These are phyloP conservation scores for Myanophis thanlyinensis DNA, from an alignment of 2,113 vertebrate species.

Conservation along the genomic window DNA sequence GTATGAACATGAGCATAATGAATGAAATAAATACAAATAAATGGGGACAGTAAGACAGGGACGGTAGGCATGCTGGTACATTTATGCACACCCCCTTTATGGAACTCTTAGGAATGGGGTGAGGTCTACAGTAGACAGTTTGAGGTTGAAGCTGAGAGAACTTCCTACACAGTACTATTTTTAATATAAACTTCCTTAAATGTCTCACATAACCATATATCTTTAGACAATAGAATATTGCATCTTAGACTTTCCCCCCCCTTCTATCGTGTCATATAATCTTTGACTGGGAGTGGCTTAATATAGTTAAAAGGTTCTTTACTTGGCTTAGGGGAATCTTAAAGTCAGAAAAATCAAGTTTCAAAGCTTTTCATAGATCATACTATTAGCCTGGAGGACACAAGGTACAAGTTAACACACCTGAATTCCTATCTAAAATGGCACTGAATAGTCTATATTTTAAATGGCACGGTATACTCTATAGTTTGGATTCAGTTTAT, in stretches of 20 bases:
- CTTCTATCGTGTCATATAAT: background rate
- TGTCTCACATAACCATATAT: background rate
- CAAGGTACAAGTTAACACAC: background rate
- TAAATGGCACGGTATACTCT: too few species aligned
- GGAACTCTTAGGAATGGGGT: too few species aligned
- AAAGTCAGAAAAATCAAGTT: background rate
- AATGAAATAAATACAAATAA: too few species aligned
- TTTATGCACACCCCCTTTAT: too few species aligned
- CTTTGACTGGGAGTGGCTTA: background rate
- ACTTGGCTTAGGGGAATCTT: background rate
- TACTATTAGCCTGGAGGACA: background rate
- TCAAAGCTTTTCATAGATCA: background rate
- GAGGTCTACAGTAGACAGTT: too few species aligned
- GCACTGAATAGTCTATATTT: background rate
- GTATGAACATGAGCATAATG: too few species aligned
- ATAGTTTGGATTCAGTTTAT: background rate
- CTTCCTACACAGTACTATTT: background rate
- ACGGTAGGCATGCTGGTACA: too few species aligned
- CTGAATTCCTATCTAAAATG: background rate
- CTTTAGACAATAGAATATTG: background rate
- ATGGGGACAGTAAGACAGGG: too few species aligned
- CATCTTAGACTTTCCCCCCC: background rate
- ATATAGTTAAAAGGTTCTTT: background rate
- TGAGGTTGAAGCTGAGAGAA: too few species aligned
- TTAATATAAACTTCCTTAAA: background rate